Evolutionary conservation across 2,113 vertebrate species (phyloP).

Genomic region (Felis chaus): DNA sequence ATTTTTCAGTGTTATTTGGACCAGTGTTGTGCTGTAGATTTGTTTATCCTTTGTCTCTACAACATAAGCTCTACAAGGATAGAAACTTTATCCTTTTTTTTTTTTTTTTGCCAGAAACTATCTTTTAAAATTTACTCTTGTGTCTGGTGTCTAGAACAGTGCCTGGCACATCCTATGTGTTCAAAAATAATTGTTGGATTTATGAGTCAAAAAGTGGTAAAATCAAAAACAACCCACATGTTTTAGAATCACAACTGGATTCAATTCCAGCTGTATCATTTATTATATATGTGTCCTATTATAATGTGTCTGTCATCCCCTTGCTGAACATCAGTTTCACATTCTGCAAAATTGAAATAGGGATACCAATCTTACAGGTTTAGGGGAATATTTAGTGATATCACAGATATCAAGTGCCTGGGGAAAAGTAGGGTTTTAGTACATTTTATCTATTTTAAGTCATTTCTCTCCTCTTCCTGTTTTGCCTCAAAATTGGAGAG

Average conservation of each 20-base stretch:
- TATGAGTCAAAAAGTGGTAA: neutral
- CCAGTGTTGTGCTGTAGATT: neutral
- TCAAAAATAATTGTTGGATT: constrained; percentile 19
- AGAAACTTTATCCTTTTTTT: neutral
- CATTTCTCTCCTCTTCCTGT: neutral
- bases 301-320: neutral
- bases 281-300: neutral
- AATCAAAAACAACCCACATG: neutral
- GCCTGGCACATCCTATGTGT: neutral
- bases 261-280: neutral
- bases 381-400: neutral
- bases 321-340: constrained; percentile 13
- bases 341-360: neutral
- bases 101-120: neutral
- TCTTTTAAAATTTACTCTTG: neutral
- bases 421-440: neutral
- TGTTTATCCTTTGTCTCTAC: neutral
- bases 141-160: neutral
- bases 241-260: constrained; percentile 4
- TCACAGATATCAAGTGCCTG: neutral
- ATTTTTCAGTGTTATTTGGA: neutral
- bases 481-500: neutral
- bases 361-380: neutral
- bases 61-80: neutral
- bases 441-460: neutral